Percentiles rank a stretch among this genome's conserved stretches.
Evolutionary conservation across 2,888 invertebrate genomes (phyloP).

Genomic region (Drosophila cracens): DNA sequence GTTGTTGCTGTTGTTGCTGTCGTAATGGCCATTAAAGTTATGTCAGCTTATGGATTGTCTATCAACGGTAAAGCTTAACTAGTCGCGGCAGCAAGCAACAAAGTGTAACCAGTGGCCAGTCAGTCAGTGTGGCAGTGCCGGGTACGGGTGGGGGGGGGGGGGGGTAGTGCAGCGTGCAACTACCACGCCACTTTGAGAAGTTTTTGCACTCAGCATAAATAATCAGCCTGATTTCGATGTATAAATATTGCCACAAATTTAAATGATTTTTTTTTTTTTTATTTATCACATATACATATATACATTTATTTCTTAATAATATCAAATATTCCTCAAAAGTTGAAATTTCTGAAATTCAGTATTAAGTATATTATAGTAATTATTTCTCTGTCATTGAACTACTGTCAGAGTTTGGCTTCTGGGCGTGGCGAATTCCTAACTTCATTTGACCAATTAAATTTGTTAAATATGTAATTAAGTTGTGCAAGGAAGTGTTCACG

Average conservation of each 20-base stretch:
- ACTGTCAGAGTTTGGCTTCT: not conserved
- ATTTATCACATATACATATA: not conserved
- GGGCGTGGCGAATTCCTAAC: slow-evolving; percentile 17
- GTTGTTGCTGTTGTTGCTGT: not conserved
- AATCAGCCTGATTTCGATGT: not conserved
- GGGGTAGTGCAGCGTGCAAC: not conserved
- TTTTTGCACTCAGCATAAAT: not conserved
- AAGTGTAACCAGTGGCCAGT: not conserved
- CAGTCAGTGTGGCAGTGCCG: not conserved
- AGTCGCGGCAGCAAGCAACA: not conserved
- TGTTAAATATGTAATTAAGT: slow-evolving; percentile 75
- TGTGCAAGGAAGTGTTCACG: slow-evolving; percentile 52
- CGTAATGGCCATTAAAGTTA: slow-evolving; percentile 4
- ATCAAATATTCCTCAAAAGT: not conserved
- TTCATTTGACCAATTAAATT: slow-evolving; percentile 71
- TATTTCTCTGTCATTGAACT: too few relatives aligned
- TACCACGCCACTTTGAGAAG: not conserved
- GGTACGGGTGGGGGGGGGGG: not conserved
- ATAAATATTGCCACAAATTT: too few relatives aligned
- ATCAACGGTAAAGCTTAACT: not conserved
- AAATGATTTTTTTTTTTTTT: too few relatives aligned
- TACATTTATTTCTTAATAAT: not conserved
- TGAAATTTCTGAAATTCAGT: not conserved
- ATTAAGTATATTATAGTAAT: too few relatives aligned
- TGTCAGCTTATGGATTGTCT: slow-evolving; percentile 12